These are phyloP conservation scores for Dendroctonus valens DNA, from an alignment of 1,140 invertebrate genomes.

Conservation along the genomic window DNA sequence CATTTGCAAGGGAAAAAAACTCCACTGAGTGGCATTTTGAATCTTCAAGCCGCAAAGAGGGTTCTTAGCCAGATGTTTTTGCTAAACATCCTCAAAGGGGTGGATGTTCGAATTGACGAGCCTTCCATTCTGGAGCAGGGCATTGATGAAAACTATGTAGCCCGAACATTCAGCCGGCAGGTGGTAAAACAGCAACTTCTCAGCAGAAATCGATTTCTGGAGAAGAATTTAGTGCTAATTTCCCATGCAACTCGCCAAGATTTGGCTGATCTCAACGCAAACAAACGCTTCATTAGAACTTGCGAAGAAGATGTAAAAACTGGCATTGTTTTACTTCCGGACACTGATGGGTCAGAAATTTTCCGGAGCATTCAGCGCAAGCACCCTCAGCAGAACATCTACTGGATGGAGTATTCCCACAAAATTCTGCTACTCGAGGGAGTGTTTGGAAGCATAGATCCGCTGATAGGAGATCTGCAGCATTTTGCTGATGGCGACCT, in stretches of 20 bases:
- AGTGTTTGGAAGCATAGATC: neutral
- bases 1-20: neutral
- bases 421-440: too few relatives aligned
- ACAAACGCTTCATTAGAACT: too few relatives aligned
- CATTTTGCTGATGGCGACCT: neutral
- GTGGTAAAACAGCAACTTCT: neutral
- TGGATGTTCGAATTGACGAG: neutral
- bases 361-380: neutral
- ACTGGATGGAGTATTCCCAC: neutral
- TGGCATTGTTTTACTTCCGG: too few relatives aligned
- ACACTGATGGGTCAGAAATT: neutral
- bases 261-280: too few relatives aligned
- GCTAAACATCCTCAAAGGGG: neutral
- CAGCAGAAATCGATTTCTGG: neutral
- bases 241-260: too few relatives aligned
- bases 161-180: neutral
- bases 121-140: neutral
- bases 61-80: conserved; percentile 5
- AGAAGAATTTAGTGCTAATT: too few relatives aligned
- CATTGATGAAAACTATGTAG: conserved; percentile 1
- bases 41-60: neutral
- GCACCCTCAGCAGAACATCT: neutral
- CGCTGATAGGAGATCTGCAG: neutral
- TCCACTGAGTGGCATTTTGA: neutral
- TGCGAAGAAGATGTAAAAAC: too few relatives aligned